A percentile compares a stretch with the other conserved stretches of the same genome.
These are phyloP conservation scores for Latrodectus geometricus DNA, from an alignment of 1,140 invertebrate species.

Conservation along the genomic window DNA sequence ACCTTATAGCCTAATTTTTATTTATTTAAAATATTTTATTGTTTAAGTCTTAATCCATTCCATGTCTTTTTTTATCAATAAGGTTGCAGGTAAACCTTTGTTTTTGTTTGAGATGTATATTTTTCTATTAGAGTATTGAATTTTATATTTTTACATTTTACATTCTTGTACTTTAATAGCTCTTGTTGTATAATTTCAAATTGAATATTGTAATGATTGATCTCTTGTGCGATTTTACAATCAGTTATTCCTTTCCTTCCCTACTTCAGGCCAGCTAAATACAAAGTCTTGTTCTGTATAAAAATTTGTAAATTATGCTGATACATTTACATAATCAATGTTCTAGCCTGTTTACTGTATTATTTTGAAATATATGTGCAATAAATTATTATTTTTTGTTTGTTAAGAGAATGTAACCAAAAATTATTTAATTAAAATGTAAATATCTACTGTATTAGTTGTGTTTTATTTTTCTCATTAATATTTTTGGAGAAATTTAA, in stretches of 20 bases:
- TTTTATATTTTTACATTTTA: neutral
- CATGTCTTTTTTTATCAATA: neutral
- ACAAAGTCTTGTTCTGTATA: constrained; percentile 34
- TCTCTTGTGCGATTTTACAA: neutral
- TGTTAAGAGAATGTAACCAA: neutral
- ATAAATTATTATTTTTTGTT: constrained; percentile 38
- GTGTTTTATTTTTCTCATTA: neutral
- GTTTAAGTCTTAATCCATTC: neutral
- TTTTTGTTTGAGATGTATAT: neutral
- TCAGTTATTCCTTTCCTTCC: neutral
- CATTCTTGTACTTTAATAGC: neutral
- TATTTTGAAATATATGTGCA: constrained; percentile 47
- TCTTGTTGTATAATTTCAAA: neutral
- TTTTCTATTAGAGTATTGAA: neutral
- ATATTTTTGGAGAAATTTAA: neutral
- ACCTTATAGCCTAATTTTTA: no score
- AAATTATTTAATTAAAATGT: neutral
- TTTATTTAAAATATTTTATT: no score
- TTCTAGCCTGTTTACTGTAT: constrained; percentile 20
- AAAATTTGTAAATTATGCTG: constrained; percentile 38
- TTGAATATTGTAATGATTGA: neutral
- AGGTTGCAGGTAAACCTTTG: constrained; percentile 49
- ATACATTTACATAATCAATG: constrained; percentile 18
- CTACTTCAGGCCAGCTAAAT: constrained; percentile 25
- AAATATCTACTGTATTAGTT: neutral